Base-by-base conservation (phyloP, 2,113 vertebrate species). In the Mesoclemmys tuberculata region DNA sequence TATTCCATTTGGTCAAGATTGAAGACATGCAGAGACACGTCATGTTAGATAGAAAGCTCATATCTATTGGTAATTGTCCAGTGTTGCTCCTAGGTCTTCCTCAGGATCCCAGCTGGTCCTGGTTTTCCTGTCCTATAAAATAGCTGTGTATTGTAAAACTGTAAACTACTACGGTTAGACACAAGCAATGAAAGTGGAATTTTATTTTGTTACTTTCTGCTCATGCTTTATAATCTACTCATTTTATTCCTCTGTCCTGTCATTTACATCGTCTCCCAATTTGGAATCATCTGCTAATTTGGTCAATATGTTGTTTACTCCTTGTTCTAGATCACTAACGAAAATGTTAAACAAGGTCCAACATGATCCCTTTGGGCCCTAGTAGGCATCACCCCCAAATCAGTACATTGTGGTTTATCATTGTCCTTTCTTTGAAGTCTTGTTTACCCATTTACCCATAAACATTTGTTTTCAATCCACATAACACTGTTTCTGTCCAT, bases 371-470 rank as follows among this genome's bases (percentile, higher is more conserved):
- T 86, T 87, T 86, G 38, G 56, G 85, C 12, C 74, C 48, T 0
- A 3, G 52, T 86, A 82, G 77, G 35, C 38, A 80, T 19, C 52
- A 64, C 29, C 46, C 27, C 24, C 92, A 46, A 48, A 1, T 95
- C 81, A 82, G 89, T 90, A 58, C 19, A 8, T 71, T 71, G 24
- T 92, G 52, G 54, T 82, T 95, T 91, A 51, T 90, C 74, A 82
- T 84, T 95, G 78, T 5, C 19, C 64, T 91, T 92, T 90, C 78
- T 85, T 24, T 93, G 64, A 64, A 82, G 52, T 51, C 31, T 78
- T 94, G 46, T 94, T 97, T 92, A 95, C 64, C 4, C 89, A 54
- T 94, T 96, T 94, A 94, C 89, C 71, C 35, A 58, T 79, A 94
- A 88, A 95, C 74, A 11, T 85, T 94, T 96, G 54, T 90, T 96